Conservation (phyloP, 2,797 vertebrate genomes). For the Geotria australis region DNA sequence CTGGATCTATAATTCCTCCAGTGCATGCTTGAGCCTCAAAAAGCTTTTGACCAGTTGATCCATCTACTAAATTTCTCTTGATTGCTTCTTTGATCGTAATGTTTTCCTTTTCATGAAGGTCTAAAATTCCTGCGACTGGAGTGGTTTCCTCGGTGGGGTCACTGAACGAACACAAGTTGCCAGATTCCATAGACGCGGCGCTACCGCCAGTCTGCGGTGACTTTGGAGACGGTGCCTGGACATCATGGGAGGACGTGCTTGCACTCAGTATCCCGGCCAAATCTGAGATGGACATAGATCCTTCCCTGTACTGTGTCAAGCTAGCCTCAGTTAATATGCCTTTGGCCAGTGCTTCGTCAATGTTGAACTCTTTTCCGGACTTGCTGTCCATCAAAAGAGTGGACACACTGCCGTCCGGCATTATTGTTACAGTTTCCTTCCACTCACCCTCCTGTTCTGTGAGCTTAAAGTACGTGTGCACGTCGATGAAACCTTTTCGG, state of each 20-base stretch:
- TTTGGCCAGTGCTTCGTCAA: conserved; percentile 55
- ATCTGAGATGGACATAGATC: conserved; percentile 72
- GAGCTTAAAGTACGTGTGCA: background rate
- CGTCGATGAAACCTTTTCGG: background rate
- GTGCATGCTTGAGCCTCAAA: conserved; percentile 4
- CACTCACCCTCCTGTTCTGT: background rate
- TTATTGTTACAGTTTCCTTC: background rate
- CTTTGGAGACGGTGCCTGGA: too few relatives aligned
- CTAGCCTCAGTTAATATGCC: conserved; percentile 55
- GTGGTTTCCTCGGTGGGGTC: background rate
- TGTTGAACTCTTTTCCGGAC: conserved; percentile 78
- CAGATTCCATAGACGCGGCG: too few relatives aligned
- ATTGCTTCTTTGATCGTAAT: background rate
- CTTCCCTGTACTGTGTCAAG: conserved; percentile 61
- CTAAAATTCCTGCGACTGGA: background rate
- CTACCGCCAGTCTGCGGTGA: too few relatives aligned
- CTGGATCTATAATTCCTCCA: conserved; percentile 56
- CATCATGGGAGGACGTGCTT: conserved; percentile 28
- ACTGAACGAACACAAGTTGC: too few relatives aligned
- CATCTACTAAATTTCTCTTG: background rate
- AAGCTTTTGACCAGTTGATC: background rate
- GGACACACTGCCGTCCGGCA: conserved; percentile 14
- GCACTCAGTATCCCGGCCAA: conserved; percentile 88
- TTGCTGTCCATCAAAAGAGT: conserved; percentile 79
- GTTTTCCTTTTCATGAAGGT: background rate